A percentile compares a stretch with the other conserved stretches of the same genome.
These are phyloP conservation scores for Erethizon dorsatum DNA, from an alignment of 2,797 vertebrate genomes.

Conservation along the genomic window DNA sequence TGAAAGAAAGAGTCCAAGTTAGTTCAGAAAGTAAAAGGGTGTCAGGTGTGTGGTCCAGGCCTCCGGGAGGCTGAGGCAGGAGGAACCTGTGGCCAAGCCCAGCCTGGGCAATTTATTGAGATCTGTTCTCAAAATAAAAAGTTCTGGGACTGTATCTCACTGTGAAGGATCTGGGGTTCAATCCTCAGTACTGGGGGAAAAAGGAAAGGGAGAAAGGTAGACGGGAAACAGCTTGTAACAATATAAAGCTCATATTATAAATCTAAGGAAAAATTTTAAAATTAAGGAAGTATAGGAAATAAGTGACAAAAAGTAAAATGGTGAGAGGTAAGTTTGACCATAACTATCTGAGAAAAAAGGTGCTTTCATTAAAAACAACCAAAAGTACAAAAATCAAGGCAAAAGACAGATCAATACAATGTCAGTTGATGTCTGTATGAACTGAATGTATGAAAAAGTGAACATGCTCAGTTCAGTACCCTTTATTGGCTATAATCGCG, in stretches of 20 bases:
- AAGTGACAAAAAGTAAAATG: neutral
- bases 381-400: neutral
- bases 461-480: neutral
- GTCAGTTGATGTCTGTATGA: neutral
- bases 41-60: neutral
- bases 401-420: neutral
- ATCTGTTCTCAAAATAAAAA: neutral
- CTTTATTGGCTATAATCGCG: neutral
- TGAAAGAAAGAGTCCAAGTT: neutral
- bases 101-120: neutral
- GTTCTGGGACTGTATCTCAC: neutral
- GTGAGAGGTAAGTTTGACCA: neutral
- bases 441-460: neutral
- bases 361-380: neutral
- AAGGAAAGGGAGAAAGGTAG: neutral
- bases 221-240: neutral
- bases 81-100: neutral
- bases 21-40: neutral
- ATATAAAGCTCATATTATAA: neutral
- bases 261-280: conserved; percentile 25
- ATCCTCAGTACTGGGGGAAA: neutral
- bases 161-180: neutral
- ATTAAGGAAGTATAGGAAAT: neutral
- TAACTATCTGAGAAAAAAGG: neutral
- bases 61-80: neutral